These are phyloP conservation scores for Meda fulgida DNA, from an alignment of 2,797 vertebrate species.

Conservation along the genomic window DNA sequence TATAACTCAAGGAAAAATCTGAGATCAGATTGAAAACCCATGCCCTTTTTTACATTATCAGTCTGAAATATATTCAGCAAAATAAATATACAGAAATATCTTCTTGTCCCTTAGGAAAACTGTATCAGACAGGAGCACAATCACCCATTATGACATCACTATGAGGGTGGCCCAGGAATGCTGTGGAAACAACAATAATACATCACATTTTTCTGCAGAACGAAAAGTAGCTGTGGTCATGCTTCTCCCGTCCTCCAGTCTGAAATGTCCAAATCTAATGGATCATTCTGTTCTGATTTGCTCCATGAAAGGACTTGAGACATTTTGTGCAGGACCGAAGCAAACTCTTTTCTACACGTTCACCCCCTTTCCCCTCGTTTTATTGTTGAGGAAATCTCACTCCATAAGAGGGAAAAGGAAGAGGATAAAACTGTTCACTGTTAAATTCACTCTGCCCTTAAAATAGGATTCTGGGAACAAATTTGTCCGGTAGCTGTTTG, in stretches of 20 bases:
- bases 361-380: neutral
- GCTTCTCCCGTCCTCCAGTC: conserved; percentile 29
- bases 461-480: conserved; percentile 47
- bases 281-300: conserved; percentile 20
- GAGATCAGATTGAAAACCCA: neutral
- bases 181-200: conserved; percentile 68
- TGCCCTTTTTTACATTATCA: neutral
- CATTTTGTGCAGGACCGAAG: neutral
- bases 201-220: conserved; percentile 49
- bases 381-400: neutral
- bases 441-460: conserved; percentile 12
- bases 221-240: conserved; percentile 54
- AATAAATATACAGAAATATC: neutral
- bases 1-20: neutral
- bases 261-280: neutral
- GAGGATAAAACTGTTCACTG: neutral
- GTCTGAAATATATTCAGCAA: neutral
- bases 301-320: conserved; percentile 1
- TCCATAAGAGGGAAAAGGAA: neutral
- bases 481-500: conserved; percentile 56
- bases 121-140: conserved; percentile 63
- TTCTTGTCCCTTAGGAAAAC: neutral
- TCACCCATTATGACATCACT: conserved; percentile 70
- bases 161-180: conserved; percentile 73
- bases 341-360: neutral